Base-by-base conservation (phyloP, 1,140 invertebrate genomes). In the Apocrypta bakeri region DNA sequence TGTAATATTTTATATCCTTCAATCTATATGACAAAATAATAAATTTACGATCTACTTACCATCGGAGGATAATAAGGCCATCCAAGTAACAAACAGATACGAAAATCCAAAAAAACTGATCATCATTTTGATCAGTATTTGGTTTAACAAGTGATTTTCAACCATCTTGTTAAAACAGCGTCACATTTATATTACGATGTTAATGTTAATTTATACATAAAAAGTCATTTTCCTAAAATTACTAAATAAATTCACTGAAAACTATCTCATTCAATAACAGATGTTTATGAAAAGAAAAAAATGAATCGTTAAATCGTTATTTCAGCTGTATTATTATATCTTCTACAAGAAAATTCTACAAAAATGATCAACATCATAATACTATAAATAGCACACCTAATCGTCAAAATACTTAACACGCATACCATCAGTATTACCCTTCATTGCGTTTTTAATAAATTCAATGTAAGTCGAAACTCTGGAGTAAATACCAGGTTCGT, bases 401-500 rank as follows among this genome's bases (percentile, higher is more conserved):
- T 66, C 12, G 24, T 74, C 29, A 42, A 42, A 81, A 1, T 7
- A 31, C 3, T 29, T 76, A 12, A 69, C 11, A 12, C 73, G 80
- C 73, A 82, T 76, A 33, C 56, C 25, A 17, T 27, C n/a, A 0
- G 61, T 69, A 37, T 33, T 7, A 27, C 61, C 73, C 37, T 69
- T 68, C 2, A 82, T 11, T n/a, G 80, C 73, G 29, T 82, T 69
- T 29, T 42, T 64, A 17, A 82, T 42, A 25, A 76, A 82, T 0
- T 14, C 14, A 21, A 82, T 69, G 25, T 82, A 69, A 24, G 42
- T 48, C 25, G 80, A 82, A 1, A 82, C 73, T 69, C 80, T 75
- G 73, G 33, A 24, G 29, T 82, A 82, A 29, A 82, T 69, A 24
- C 63, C 80, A 0, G 73, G 80, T 24, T 82, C 61, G 21, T 76